Base-by-base conservation (phyloP, 1,140 invertebrate species). In the Lasaia peninsularis region DNA sequence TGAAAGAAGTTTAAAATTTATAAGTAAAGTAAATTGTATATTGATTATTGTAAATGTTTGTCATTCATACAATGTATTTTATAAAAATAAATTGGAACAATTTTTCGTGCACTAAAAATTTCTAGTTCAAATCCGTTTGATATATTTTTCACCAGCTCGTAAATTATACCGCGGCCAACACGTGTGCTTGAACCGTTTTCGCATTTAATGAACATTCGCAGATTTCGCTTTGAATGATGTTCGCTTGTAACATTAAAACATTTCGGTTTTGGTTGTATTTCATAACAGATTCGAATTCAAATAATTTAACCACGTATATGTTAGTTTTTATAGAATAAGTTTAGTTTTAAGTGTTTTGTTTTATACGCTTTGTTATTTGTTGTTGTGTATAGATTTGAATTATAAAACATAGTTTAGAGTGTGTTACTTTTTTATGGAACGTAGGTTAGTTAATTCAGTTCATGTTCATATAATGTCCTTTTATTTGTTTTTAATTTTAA, bases 321-420 rank as follows among this genome's bases (percentile, higher is more conserved):
- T 40, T 40, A 40, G 8, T 40, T 40, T 0, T 8, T 8, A 40
- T 2, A 18, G 2, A 40, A 40, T 40, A 40, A 16, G 16, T 40
- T 18, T 44, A 44, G 5, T 44, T 44, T 1, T 20, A 44, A 44
- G 40, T 10, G 40, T 44, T 44, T 44, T 44, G 40, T 44, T 44
- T 40, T 40, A 40, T 44, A 44, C 18, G 18, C 40, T 44, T 44
- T 44, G 37, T 44, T 44, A 44, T 10, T 44, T 44, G 37, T 44
- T 44, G 37, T 44, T 44, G 37, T 20, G 37, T 16, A 44, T 44
- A 44, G 37, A 44, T 44, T 44, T 18, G 37, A 20, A 18, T 11
- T 44, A 44, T 44, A 1, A 18, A 18, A 18, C 5, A 44, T 11
- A 44, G 14, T 44, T 18, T 44, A 44, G 18, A 18, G 18, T 10